phyloP scores from a whole-genome alignment of 2,888 invertebrate species.

The Dolichopus griseipennis region DNA sequence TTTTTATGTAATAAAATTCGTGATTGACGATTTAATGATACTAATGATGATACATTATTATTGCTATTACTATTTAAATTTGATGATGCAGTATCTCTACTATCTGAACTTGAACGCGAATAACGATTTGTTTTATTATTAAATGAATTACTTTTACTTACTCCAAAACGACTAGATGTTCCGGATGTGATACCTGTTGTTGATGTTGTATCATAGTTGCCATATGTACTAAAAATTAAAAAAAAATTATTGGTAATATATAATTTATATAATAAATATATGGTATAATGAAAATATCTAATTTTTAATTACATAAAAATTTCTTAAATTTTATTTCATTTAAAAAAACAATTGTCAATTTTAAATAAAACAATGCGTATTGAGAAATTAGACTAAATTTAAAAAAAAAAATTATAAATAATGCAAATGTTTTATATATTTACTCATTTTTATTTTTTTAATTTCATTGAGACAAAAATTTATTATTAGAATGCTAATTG shows the following conservation, averaged over 20 bases:
- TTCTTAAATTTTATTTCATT: not conserved
- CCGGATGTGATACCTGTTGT: constrained; percentile 33
- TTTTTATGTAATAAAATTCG: constrained; percentile 3
- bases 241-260: not conserved
- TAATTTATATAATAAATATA: not conserved
- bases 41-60: not conserved
- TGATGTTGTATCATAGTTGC: constrained; percentile 37
- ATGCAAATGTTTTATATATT: no score
- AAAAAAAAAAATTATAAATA: no score
- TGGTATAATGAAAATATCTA: no score
- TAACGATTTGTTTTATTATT: constrained; percentile 15
- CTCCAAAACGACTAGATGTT: constrained; percentile 42
- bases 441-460: no score
- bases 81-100: constrained; percentile 17
- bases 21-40: constrained; percentile 9
- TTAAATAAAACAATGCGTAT: no score
- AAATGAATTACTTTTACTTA: constrained; percentile 32
- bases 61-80: constrained; percentile 10
- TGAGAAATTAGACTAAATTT: no score
- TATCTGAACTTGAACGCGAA: constrained; percentile 23
- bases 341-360: not conserved
- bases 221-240: constrained; percentile 16
- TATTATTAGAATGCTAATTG: no score
- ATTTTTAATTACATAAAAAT: not conserved
- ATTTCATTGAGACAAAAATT: no score